A percentile compares a stretch with the other conserved stretches of the same genome.
Evolutionary conservation across 2,888 invertebrate genomes (phyloP).

Genomic region (Tubulanus polymorphus): DNA sequence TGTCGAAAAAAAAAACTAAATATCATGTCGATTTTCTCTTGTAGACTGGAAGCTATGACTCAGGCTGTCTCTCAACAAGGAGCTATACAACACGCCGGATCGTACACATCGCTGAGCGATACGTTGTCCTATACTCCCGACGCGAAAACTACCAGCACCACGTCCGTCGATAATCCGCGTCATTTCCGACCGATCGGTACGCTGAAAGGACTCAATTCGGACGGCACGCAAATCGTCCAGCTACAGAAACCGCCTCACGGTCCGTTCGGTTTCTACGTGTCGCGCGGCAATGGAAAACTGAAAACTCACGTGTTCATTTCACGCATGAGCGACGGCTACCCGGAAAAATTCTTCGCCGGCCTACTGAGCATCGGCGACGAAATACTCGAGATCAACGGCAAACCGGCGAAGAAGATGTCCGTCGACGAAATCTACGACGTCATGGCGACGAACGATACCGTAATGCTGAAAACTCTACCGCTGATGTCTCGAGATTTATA

Average conservation of each 20-base stretch:
- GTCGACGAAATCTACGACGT: conserved; percentile 45
- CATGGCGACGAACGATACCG: conserved; percentile 33
- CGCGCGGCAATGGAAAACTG: conserved; percentile 39
- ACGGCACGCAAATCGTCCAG: conserved; percentile 45
- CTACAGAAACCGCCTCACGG: conserved; percentile 37
- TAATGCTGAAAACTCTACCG: conserved; percentile 35
- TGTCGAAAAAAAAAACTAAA: too few species aligned
- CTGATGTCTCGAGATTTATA: too few species aligned
- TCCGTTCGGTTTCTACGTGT: conserved; percentile 49
- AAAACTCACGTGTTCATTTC: conserved; percentile 49
- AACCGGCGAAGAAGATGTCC: conserved; percentile 30
- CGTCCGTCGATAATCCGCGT: neutral
- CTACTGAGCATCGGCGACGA: conserved; percentile 48
- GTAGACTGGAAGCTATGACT: too few species aligned
- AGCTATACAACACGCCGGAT: too few species aligned
- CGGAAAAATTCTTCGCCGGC: conserved; percentile 42
- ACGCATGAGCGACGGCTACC: conserved; percentile 37
- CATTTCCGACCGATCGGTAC: conserved; percentile 35
- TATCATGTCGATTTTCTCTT: too few species aligned
- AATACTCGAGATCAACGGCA: conserved; percentile 46
- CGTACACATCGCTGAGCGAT: too few species aligned
- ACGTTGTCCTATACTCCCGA: conserved; percentile 1
- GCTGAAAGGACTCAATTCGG: conserved; percentile 35
- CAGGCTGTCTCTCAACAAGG: too few species aligned
- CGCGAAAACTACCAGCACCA: conserved; percentile 11